Base-by-base conservation (phyloP, 2,113 vertebrate genomes). In the Dasyprocta punctata region DNA sequence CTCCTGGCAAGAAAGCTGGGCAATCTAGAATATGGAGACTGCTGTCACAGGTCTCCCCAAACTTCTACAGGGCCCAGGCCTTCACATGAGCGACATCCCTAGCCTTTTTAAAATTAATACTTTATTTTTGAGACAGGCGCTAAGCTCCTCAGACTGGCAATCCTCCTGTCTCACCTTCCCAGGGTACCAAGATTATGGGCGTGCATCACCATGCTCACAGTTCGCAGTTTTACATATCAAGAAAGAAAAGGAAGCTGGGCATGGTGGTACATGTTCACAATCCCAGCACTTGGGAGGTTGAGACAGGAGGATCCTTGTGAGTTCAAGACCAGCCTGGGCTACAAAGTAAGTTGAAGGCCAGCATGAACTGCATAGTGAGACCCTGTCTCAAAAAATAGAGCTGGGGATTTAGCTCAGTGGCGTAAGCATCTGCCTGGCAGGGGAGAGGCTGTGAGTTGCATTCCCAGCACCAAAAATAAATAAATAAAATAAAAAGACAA, bases 211-310 rank as follows among this genome's bases (percentile, higher is more conserved):
- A 41, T 10, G 38, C 38, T 12, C n/a, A 71, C 17, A 65, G 58
- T 82, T 96, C 4, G 20, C 49, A 92, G 85, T 63, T 94, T 93
- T 80, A 85, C 54, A 65, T 4, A 82, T 65, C 22, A 86, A 85
- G 38, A 24, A 58, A 58, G 56, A 58, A 58, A 58, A 58, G 56
- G 12, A 58, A 88, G 77, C 54, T 16, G 16, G 54, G 17, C 13
- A 3, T 19, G 16, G 54, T 56, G 16, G 54, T 17, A 2, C 54
- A 54, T 17, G 16, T 17, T 14, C 4, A 14, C 17, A 16, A 54
- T 54, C 2, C 54, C 54, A 54, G 14, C 54, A 56, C 54, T 56
- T 19, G 17, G 54, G 54, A 56, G 17, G 54, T 17, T 56, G 54
- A 56, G 17, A 19, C 17, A 56, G 54, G 17, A 56, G 16, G 54